phyloP scores from a whole-genome alignment of 2,113 vertebrate genomes.

The Neopipo cinnamomea region DNA sequence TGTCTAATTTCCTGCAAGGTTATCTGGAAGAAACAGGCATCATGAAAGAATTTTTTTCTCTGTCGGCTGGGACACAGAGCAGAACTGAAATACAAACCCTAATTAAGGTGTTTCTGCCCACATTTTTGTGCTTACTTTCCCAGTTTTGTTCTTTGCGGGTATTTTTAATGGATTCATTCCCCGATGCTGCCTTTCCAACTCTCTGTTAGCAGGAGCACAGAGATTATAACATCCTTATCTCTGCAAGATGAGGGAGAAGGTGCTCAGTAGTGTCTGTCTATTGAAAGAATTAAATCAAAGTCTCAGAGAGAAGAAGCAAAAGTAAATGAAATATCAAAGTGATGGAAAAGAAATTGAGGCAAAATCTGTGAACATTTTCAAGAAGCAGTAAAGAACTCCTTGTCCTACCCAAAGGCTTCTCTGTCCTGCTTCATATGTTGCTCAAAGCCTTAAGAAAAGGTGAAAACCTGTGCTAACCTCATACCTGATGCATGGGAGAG shows the following conservation, averaged over 20 bases:
- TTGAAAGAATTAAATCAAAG: background rate
- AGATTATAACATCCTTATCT: background rate
- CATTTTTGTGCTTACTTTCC: background rate
- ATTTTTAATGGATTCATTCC: background rate
- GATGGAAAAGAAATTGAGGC: background rate
- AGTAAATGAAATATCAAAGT: constrained; percentile 11
- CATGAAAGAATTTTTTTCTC: background rate
- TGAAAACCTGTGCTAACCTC: background rate
- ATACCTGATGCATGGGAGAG: background rate
- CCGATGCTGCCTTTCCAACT: background rate
- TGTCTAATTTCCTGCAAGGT: background rate
- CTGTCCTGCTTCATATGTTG: background rate
- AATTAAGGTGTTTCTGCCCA: background rate
- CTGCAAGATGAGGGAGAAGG: background rate
- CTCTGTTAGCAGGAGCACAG: background rate
- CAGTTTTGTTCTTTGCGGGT: background rate
- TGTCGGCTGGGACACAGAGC: background rate
- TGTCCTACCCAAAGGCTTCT: constrained; percentile 5
- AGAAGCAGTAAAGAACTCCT: background rate
- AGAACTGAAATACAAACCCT: background rate
- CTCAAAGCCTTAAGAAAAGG: background rate
- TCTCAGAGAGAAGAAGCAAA: background rate
- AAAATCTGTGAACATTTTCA: background rate
- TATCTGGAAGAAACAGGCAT: background rate
- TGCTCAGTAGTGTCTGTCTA: background rate